Base-by-base conservation (phyloP, 2,888 invertebrate species). In the Morpho helenor region DNA sequence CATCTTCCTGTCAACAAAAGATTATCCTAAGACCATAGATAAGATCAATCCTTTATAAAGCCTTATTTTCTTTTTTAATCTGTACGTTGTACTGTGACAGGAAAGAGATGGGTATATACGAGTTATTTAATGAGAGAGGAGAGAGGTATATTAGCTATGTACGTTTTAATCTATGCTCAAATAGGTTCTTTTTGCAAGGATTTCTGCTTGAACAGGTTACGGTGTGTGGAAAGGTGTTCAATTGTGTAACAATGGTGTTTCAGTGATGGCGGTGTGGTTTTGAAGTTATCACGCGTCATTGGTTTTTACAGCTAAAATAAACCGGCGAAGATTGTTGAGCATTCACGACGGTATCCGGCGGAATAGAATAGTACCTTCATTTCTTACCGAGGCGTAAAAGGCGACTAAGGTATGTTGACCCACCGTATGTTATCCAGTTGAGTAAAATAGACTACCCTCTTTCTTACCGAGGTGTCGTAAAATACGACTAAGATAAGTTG, bases 1-100 rank as follows among this genome's bases (percentile, higher is more conserved):
- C 79, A 79, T 80, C 79, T 83, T 74, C 76, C 79, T 81, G 82
- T 84, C 87, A 88, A 88, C 88, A 88, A 87, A 83, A 86, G 87
- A 87, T 88, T 87, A 89, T 84, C 82, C 78, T 69, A 77, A 79
- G 76, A 67, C 70, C 69, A 70, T 69, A 73, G 74, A 72, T 72
- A 68, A 56, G 57, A 67, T 66, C 61, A 43, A 48, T 52, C 50
- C 49, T 65, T 56, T 60, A 56, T 57, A 52, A 59, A 52, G 49
- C 52, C 50, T 51, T 58, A 8, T 41, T 49, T 39, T 49, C 31
- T n/a, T 55, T 49, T 44, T 42, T 55, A 55, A 55, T 49, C 55
- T 49, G 49, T 55, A 49, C 49, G 23, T 43, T 39, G 47, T 48
- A 48, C 1, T n/a, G 10, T 7, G 45, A n/a, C 3, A 31, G 3